A percentile compares a stretch with the other conserved stretches of the same genome.
These are phyloP conservation scores for Acromyrmex charruanus DNA, from an alignment of 1,140 invertebrate genomes.

Conservation along the genomic window DNA sequence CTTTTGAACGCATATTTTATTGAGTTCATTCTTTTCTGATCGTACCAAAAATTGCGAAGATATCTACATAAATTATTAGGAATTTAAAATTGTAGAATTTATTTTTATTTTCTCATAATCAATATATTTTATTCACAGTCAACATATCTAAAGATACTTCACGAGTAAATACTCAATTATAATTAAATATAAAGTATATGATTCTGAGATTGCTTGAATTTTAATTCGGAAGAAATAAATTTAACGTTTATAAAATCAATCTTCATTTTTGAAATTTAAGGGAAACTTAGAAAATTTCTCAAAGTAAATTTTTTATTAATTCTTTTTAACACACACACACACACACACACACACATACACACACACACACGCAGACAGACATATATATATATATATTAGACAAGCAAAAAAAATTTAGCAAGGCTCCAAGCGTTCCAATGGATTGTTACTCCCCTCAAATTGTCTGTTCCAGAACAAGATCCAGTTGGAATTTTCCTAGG, in stretches of 20 bases:
- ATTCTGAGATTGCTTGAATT: background rate
- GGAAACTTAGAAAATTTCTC: background rate
- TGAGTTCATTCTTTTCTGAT: background rate
- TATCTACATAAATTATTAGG: background rate
- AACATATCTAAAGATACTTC: background rate
- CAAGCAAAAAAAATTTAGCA: too few species aligned
- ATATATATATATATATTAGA: background rate
- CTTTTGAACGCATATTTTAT: background rate
- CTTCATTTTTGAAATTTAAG: background rate
- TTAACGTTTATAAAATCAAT: background rate
- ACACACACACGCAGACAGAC: background rate
- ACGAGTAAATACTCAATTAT: background rate
- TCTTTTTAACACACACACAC: background rate
- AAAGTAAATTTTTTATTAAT: background rate
- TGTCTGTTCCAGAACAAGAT: too few species aligned
- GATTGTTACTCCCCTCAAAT: too few species aligned
- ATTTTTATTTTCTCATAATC: background rate
- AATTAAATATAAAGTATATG: background rate
- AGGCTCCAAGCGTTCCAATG: too few species aligned
- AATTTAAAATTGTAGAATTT: background rate
- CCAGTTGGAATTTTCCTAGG: too few species aligned
- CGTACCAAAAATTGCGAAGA: background rate
- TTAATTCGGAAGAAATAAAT: background rate
- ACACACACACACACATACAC: too few species aligned
- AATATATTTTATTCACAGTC: background rate